Evolutionary conservation across 2,113 vertebrate genomes (phyloP), one percentile per base, ranked within the genome.

Genomic region (Oxyruncus cristatus): DNA sequence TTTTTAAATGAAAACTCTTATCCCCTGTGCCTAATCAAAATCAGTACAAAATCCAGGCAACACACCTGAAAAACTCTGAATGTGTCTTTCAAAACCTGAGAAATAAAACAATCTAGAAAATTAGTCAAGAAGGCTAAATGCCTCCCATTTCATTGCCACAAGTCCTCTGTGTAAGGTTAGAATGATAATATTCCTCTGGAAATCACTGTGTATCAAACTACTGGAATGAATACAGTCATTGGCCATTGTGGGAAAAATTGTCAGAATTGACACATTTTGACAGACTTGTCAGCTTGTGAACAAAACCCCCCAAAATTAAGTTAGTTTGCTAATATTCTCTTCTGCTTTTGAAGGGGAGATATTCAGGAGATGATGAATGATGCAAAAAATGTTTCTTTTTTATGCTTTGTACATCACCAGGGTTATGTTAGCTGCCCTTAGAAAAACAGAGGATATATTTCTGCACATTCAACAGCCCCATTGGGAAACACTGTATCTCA

Each of bases 271-370:
- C 2, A 56, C 3, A 20, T 14, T 44, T 72, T 46, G 3, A 59
- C 13, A 63, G 47, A 59, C 12, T 68, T 88, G 6, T 24, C 41
- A 89, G 5, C 6, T 67, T 79, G 15, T 42, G 72, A 90, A 79
- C 6, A 62, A 8, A 21, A 0, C 1, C 1, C 18, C 14, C 4
- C 1, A 8, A 39, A 89, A 56, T 56, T 74, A 44, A 44, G 5
- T 33, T 49, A 6, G 1, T 56, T 73, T 95, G 21, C 21, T 89
- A 63, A 53, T n/a, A 70, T 73, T 81, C 62, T 78, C 30, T 84
- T 59, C 32, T 86, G 16, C 2, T 81, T 93, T 78, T 4, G 2
- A 88, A 82, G 20, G 2, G 4, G 4, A 66, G 4, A 17, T 52
- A 3, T 44, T 81, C 22, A 37, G 44, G 10, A 67, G 3, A 5